Evolutionary conservation across 2,797 vertebrate species (phyloP).

Genomic region (Oceanodroma leucorhoa): DNA sequence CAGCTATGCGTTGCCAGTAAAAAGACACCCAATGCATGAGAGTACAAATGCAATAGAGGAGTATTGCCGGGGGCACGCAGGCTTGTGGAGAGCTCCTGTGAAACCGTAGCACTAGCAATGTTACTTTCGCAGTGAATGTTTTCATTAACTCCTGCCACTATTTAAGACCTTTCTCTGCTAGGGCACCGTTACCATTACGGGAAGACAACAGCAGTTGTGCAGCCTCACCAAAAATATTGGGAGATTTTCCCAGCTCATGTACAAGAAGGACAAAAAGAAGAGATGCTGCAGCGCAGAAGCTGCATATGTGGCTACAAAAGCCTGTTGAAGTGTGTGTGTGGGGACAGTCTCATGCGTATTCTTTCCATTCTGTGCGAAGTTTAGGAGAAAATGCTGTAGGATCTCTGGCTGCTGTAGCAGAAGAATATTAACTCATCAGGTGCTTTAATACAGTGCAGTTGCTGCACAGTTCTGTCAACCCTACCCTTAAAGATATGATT

Average conservation of each 20-base stretch:
- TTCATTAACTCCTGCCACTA: not conserved
- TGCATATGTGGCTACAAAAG: not conserved
- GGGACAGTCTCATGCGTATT: not conserved
- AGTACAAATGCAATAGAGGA: not conserved
- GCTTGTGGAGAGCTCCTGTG: not conserved
- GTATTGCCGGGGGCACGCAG: not conserved
- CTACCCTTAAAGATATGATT: not conserved
- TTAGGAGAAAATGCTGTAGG: not conserved
- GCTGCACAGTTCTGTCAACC: not conserved
- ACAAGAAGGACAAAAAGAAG: not conserved
- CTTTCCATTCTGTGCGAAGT: not conserved
- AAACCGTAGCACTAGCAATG: not conserved
- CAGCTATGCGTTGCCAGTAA: not conserved
- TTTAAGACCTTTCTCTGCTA: not conserved
- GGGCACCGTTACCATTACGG: fast-evolving
- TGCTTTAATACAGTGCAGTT: not conserved
- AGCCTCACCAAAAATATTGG: not conserved
- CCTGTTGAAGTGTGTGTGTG: not conserved
- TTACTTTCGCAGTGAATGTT: not conserved
- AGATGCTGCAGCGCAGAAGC: not conserved
- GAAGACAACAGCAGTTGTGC: not conserved
- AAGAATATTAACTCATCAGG: not conserved
- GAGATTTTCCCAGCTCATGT: not conserved
- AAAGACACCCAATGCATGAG: not conserved
- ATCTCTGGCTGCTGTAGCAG: not conserved